Evolutionary conservation across 2,888 invertebrate genomes (phyloP).

Genomic region (Phragmatobia fuliginosa): DNA sequence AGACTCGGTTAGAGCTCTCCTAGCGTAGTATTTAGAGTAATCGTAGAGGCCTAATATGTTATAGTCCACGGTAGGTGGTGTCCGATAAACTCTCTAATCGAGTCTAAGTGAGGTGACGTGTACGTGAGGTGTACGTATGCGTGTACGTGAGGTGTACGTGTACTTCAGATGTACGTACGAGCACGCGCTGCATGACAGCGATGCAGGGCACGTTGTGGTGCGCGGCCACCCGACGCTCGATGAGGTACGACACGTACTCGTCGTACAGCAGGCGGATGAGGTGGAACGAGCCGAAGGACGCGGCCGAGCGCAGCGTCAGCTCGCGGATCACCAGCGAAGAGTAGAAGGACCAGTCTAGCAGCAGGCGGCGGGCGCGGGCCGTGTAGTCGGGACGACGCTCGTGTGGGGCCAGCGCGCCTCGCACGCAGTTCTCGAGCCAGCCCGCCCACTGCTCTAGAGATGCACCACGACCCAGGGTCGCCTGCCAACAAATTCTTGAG

Average conservation of each 20-base stretch:
- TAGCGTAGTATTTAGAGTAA: too few species aligned
- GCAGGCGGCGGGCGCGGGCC: slow-evolving; percentile 93
- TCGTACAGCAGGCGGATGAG: slow-evolving; percentile 98
- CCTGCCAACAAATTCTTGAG: too few species aligned
- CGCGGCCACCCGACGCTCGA: slow-evolving; percentile 98
- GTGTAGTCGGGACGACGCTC: slow-evolving; percentile 93
- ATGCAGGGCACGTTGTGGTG: slow-evolving; percentile 97
- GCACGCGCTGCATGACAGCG: slow-evolving; percentile 91
- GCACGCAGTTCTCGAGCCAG: slow-evolving; percentile 98
- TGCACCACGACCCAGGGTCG: slow-evolving; percentile 96
- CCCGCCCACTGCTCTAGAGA: slow-evolving; percentile 98
- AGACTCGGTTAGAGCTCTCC: too few species aligned
- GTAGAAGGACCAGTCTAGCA: slow-evolving; percentile 99
- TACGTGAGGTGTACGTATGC: too few species aligned
- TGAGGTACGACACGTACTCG: slow-evolving; percentile 99
- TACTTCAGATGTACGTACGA: slow-evolving; percentile 52
- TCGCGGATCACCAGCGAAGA: slow-evolving; percentile 99
- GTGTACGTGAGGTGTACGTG: too few species aligned
- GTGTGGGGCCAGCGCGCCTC: slow-evolving; percentile 95
- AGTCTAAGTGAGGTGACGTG: too few species aligned
- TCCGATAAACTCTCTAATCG: too few species aligned
- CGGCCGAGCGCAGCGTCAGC: slow-evolving; percentile 90
- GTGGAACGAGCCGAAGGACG: slow-evolving; percentile 99
- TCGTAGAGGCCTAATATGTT: too few species aligned
- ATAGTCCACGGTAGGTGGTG: too few species aligned